Conservation (phyloP, 2,888 invertebrate genomes). For the Caenorhabditis afra region DNA sequence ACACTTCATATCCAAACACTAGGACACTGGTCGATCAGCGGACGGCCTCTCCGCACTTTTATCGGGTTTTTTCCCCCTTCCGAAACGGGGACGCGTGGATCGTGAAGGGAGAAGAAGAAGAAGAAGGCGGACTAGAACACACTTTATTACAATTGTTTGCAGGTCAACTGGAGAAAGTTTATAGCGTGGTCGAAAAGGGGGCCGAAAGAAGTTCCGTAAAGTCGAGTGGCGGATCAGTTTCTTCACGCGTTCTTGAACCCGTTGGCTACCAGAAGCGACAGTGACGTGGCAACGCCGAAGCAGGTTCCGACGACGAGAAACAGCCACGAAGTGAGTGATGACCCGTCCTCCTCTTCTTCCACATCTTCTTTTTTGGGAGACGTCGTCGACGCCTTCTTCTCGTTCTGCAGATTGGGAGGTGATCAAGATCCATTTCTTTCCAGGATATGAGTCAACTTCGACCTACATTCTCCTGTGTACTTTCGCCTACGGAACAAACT, state of each 20-base stretch:
- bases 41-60: conserved; percentile 41
- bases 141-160: conserved; percentile 24
- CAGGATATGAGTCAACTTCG: background rate
- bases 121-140: conserved; percentile 1
- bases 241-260: conserved; percentile 37
- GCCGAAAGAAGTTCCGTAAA: background rate
- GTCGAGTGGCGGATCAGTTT: background rate
- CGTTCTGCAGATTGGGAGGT: conserved; percentile 8
- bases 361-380: background rate
- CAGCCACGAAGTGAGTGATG: conserved; percentile 10
- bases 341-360: background rate
- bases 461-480: background rate
- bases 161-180: conserved; percentile 34
- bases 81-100: background rate
- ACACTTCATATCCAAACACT: conserved; percentile 32
- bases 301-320: conserved; percentile 20
- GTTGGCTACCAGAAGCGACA: conserved; percentile 32
- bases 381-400: background rate
- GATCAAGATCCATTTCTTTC: background rate
- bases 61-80: conserved; percentile 38
- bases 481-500: background rate
- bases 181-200: conserved; percentile 12
- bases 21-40: conserved; percentile 12
- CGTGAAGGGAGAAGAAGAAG: background rate
- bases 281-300: conserved; percentile 38